These are phyloP conservation scores for Artemia franciscana DNA, from an alignment of 1,140 invertebrate genomes.

Conservation along the genomic window DNA sequence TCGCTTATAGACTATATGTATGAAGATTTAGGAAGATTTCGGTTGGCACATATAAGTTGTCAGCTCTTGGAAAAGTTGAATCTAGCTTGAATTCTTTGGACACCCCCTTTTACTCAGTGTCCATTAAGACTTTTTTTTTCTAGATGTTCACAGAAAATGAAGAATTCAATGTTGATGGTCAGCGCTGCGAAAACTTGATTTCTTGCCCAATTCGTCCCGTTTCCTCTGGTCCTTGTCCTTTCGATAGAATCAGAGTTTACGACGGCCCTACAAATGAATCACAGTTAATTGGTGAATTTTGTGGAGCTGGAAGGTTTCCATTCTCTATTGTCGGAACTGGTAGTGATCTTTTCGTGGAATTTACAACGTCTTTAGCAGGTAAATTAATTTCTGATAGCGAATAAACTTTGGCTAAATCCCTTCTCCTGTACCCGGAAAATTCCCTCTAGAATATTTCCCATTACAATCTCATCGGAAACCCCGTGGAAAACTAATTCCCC, in stretches of 20 bases:
- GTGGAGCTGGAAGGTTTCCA: conserved; percentile 77
- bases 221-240: conserved; percentile 63
- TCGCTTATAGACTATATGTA: no score
- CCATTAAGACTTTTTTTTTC: not conserved
- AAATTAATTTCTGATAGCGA: no score
- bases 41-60: no score
- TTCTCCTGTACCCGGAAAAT: no score
- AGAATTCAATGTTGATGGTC: conserved; percentile 77
- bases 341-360: conserved; percentile 67
- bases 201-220: conserved; percentile 76
- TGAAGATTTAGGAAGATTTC: no score
- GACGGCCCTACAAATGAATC: conserved; percentile 66
- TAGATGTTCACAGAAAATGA: conserved; percentile 66
- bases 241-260: conserved; percentile 67
- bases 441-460: no score
- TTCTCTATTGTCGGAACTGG: conserved; percentile 80
- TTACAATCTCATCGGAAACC: no score
- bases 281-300: conserved; percentile 68
- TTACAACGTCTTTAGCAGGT: conserved; percentile 57
- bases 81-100: no score
- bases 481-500: no score
- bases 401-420: not conserved
- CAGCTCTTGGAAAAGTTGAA: no score
- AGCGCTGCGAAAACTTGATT: conserved; percentile 79
- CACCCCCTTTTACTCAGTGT: no score